These are phyloP conservation scores for Forbesichthys papilliferus DNA, from an alignment of 2,113 vertebrate genomes.

Conservation along the genomic window DNA sequence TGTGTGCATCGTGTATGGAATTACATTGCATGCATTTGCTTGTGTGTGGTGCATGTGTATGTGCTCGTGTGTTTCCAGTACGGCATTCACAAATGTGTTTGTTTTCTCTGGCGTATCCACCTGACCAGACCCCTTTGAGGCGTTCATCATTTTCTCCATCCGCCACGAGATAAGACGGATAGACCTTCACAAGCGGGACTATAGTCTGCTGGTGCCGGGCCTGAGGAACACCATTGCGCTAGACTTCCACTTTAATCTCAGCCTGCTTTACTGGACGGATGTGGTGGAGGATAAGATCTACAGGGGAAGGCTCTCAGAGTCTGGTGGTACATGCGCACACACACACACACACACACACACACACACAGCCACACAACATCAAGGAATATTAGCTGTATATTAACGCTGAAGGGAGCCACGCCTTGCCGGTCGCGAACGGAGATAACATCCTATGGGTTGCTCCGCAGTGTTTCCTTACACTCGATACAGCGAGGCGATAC, in stretches of 20 bases:
- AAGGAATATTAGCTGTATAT: constrained; percentile 7
- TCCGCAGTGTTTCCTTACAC: too few relatives aligned
- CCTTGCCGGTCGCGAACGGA: constrained; percentile 6
- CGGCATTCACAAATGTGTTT: constrained; percentile 1
- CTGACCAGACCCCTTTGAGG: constrained; percentile 93
- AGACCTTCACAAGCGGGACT: constrained; percentile 97
- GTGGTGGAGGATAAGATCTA: constrained; percentile 99
- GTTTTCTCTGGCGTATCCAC: constrained; percentile 20
- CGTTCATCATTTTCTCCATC: constrained; percentile 99
- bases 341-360: background rate
- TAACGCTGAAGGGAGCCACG: constrained; percentile 11
- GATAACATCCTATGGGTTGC: too few relatives aligned
- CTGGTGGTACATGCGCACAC: constrained; percentile 80
- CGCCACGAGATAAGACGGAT: constrained; percentile 97
- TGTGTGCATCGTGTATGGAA: background rate
- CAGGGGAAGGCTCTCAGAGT: constrained; percentile 91
- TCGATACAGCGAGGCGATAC: background rate
- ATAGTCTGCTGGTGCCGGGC: constrained; percentile 94
- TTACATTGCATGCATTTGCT: constrained; percentile 2
- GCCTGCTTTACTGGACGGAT: constrained; percentile 97
- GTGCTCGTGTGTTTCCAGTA: constrained; percentile 7
- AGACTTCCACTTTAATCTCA: constrained; percentile 96
- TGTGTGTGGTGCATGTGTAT: background rate
- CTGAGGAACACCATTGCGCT: constrained; percentile 96
- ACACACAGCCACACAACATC: background rate